phyloP scores from a whole-genome alignment of 2,888 invertebrate species.

The Willowsia nigromaculata region DNA sequence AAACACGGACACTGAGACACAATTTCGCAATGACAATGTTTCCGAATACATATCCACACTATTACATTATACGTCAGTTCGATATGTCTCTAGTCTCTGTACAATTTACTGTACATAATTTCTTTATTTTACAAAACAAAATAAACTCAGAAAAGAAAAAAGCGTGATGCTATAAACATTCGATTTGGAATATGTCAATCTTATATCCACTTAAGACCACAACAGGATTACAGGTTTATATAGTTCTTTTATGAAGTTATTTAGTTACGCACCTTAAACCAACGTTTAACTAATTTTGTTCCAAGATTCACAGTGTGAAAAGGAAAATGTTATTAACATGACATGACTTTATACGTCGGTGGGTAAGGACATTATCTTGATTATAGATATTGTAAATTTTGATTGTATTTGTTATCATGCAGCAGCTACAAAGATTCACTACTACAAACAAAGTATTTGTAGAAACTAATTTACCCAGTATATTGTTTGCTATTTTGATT shows the following conservation, averaged over 20 bases:
- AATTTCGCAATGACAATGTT: neutral
- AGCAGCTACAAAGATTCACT: neutral
- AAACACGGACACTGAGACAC: neutral
- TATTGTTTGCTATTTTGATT: no score
- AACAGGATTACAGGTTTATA: no score
- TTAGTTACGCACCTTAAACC: no score
- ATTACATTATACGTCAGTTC: constrained; percentile 28
- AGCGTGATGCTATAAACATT: neutral
- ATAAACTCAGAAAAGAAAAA: neutral
- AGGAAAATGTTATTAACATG: no score
- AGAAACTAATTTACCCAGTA: no score
- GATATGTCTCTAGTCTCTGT: constrained; percentile 48
- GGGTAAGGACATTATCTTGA: neutral
- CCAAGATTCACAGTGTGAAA: no score
- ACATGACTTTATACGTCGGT: neutral
- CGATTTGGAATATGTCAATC: no score
- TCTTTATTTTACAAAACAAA: neutral
- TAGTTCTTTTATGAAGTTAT: no score
- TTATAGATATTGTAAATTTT: neutral
- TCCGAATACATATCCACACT: neutral
- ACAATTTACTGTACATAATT: constrained; percentile 58
- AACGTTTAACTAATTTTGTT: no score
- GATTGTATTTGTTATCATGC: neutral
- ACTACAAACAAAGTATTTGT: no score
- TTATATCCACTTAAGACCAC: neutral